Evolutionary conservation across 2,113 vertebrate species (phyloP).

Genomic region (Neopipo cinnamomea): DNA sequence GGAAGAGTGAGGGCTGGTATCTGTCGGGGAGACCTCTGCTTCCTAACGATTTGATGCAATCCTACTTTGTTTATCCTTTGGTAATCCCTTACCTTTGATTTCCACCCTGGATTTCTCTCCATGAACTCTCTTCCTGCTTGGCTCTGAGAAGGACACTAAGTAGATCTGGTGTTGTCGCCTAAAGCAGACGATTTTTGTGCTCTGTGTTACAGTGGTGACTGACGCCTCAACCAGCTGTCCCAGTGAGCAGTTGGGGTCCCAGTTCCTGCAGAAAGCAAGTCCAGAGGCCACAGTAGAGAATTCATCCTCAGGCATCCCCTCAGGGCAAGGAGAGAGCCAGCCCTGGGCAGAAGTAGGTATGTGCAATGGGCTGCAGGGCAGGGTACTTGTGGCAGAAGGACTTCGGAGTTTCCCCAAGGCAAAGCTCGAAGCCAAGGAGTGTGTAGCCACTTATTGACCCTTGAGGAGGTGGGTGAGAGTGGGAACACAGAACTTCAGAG

Average conservation of each 20-base stretch:
- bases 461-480: not conserved
- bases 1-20: not conserved
- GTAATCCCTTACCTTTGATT: not conserved
- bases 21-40: not conserved
- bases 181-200: not conserved
- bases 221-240: not conserved
- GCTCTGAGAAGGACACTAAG: not conserved
- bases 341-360: constrained; percentile 35
- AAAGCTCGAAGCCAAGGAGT: not conserved
- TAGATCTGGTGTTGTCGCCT: fast-evolving
- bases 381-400: not conserved
- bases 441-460: not conserved
- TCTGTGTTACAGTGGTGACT: not conserved
- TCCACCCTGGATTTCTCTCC: not conserved
- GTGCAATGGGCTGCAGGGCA: not conserved
- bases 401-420: not conserved
- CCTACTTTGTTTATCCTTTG: not conserved
- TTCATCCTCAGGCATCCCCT: not conserved
- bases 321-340: not conserved
- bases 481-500: not conserved
- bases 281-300: not conserved
- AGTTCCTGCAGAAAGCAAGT: not conserved
- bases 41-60: not conserved
- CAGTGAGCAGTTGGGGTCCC: not conserved
- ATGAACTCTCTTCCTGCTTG: not conserved